Percentiles rank a stretch among this genome's conserved stretches.
These are phyloP conservation scores for Dromaius novaehollandiae DNA, from an alignment of 2,113 vertebrate species.

Conservation along the genomic window DNA sequence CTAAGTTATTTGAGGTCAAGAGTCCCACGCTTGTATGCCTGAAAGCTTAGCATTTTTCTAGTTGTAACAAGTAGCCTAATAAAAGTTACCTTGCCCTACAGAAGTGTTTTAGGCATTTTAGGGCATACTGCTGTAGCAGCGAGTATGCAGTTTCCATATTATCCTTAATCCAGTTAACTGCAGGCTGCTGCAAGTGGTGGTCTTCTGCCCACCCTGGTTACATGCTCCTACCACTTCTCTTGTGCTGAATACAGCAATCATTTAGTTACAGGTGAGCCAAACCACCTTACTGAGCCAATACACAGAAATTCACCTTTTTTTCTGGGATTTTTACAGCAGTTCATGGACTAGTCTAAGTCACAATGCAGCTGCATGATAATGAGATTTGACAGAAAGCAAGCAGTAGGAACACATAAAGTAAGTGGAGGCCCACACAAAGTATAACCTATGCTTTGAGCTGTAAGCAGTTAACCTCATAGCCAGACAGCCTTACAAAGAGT, in stretches of 20 bases:
- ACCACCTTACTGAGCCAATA: background rate
- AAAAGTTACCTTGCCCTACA: background rate
- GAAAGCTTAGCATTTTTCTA: background rate
- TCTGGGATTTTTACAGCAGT: background rate
- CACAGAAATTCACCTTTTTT: background rate
- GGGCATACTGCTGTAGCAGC: background rate
- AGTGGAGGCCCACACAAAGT: background rate
- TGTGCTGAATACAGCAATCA: background rate
- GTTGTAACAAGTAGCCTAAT: background rate
- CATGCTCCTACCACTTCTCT: background rate
- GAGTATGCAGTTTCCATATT: fast-evolving
- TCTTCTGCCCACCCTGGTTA: fast-evolving
- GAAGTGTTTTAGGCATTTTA: background rate
- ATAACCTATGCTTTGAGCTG: background rate
- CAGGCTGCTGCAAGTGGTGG: background rate
- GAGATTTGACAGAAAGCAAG: background rate
- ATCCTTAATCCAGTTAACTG: background rate
- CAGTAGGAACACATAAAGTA: fast-evolving
- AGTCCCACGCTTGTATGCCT: background rate
- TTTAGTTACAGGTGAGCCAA: background rate
- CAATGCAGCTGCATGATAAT: background rate
- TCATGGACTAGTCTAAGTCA: background rate
- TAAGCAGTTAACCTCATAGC: background rate
- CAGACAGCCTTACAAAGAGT: background rate
- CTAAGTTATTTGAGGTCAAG: background rate